phyloP scores from a whole-genome alignment of 2,888 invertebrate species.

The Netelia melanura region DNA sequence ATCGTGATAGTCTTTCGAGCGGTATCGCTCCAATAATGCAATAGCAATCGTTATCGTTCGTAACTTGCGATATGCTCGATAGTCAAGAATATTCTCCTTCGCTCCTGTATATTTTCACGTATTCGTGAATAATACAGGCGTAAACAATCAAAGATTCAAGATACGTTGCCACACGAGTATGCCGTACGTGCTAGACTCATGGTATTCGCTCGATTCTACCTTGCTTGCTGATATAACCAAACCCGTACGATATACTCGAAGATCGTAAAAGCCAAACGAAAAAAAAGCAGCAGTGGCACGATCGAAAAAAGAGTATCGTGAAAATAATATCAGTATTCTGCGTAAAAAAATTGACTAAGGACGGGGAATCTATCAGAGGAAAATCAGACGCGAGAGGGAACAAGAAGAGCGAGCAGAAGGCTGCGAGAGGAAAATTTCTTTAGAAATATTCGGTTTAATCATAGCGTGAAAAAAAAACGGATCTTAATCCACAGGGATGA shows the following conservation, averaged over 20 bases:
- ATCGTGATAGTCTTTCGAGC: not conserved
- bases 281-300: no score
- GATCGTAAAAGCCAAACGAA: not conserved
- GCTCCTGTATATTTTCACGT: slow-evolving; percentile 8
- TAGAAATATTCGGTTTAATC: slow-evolving; percentile 33
- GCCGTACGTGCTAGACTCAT: slow-evolving; percentile 37
- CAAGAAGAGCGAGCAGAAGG: not conserved
- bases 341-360: not conserved
- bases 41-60: slow-evolving; percentile 8
- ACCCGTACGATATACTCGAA: not conserved
- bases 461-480: slow-evolving; percentile 21
- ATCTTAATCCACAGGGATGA: slow-evolving; percentile 11
- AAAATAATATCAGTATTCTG: not conserved
- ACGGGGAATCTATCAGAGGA: not conserved
- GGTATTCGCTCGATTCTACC: not conserved
- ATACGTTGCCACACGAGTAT: not conserved
- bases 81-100: not conserved
- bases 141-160: slow-evolving; percentile 59
- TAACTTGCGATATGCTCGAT: slow-evolving; percentile 26
- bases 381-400: not conserved
- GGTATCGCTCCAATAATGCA: slow-evolving; percentile 42
- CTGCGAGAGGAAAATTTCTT: slow-evolving; percentile 6
- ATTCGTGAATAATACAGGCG: slow-evolving; percentile 44
- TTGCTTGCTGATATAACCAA: slow-evolving; percentile 11
- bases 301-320: not conserved